Percentiles rank a stretch among this genome's conserved stretches.
Conservation (phyloP, 2,113 vertebrate genomes). For the Capreolus pygargus region DNA sequence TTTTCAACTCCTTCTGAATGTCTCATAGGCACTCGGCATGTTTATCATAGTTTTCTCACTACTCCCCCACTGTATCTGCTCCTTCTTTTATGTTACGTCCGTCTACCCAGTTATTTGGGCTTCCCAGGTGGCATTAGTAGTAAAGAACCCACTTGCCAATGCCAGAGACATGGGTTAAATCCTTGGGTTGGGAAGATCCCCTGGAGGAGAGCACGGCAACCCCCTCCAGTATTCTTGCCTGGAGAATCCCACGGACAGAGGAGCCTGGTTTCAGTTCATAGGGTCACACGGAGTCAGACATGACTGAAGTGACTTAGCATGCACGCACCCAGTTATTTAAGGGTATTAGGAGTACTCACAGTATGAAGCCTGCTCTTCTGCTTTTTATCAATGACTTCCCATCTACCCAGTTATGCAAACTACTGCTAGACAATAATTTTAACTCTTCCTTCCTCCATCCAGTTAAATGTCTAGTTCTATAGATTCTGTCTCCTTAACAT, state of each 20-base stretch:
- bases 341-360: background rate
- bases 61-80: background rate
- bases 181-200: background rate
- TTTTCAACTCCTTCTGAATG: background rate
- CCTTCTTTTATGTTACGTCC: background rate
- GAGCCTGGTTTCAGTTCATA: background rate
- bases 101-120: background rate
- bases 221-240: background rate
- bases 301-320: background rate
- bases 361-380: background rate
- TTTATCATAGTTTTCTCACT: background rate
- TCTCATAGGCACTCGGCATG: background rate
- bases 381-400: background rate
- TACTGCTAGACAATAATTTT: background rate
- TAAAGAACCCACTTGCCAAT: background rate
- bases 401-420: background rate
- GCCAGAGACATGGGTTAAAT: background rate
- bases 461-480: background rate
- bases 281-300: rapidly evolving
- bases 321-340: background rate
- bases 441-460: background rate
- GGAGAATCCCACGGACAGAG: background rate
- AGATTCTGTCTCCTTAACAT: background rate
- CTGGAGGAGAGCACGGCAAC: background rate
- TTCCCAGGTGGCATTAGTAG: background rate